These are phyloP conservation scores for Notamacropus eugenii DNA, from an alignment of 2,797 vertebrate genomes.

Conservation along the genomic window DNA sequence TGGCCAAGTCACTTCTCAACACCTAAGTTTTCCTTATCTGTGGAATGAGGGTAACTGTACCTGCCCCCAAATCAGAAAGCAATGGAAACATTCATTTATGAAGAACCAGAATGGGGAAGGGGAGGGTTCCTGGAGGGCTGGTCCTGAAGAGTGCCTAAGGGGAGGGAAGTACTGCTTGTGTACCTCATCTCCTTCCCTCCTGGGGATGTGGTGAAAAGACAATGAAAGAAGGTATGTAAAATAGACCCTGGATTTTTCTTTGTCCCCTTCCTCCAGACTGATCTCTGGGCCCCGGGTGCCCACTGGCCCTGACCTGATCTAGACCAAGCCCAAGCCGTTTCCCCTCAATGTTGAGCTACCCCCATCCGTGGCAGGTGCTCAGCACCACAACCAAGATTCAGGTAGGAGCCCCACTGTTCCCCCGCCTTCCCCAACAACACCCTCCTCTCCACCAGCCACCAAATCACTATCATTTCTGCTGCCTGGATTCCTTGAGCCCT, in stretches of 20 bases:
- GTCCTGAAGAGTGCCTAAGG: neutral
- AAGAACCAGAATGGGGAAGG: conserved; percentile 65
- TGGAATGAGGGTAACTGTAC: conserved; percentile 67
- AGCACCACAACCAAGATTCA: conserved; percentile 73
- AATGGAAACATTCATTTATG: conserved; percentile 85
- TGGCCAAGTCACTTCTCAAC: neutral
- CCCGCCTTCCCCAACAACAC: neutral
- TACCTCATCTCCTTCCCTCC: neutral
- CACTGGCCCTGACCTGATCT: neutral
- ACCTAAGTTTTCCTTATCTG: neutral
- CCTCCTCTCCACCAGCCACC: fast-evolving
- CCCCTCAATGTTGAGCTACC: conserved; percentile 78
- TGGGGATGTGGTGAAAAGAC: neutral
- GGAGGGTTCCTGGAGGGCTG: neutral
- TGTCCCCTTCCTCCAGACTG: neutral
- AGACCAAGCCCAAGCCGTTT: neutral
- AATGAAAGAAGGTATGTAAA: neutral
- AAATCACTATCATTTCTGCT: neutral
- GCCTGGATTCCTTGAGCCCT: neutral
- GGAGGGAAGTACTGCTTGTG: neutral
- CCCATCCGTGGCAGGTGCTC: conserved; percentile 79
- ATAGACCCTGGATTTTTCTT: neutral
- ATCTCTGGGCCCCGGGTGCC: fast-evolving
- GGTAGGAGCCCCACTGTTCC: conserved; percentile 70
- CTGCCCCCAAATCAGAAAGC: conserved; percentile 25